phyloP scores from a whole-genome alignment of 2,113 vertebrate species.

The Numenius arquata region DNA sequence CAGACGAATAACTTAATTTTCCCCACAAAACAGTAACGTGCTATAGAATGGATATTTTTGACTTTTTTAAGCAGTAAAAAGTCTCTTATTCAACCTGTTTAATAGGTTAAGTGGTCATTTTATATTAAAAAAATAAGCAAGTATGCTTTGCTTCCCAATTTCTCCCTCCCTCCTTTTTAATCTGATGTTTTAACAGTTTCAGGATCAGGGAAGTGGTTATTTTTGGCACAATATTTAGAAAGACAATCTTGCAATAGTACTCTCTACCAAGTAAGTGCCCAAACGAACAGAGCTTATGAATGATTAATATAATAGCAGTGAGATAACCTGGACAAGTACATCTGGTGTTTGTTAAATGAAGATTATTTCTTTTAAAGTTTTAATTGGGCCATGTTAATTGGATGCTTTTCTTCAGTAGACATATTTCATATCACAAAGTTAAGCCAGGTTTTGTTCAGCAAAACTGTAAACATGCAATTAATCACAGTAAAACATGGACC shows the following conservation, averaged over 20 bases:
- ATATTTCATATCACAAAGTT: constrained; percentile 2
- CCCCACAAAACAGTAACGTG: neutral
- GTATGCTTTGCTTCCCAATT: neutral
- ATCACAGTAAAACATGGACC: constrained; percentile 10
- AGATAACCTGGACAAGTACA: constrained; percentile 51
- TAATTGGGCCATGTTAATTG: constrained; percentile 53
- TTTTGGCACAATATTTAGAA: constrained; percentile 31
- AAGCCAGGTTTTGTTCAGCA: constrained; percentile 42
- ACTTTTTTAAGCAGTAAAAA: neutral
- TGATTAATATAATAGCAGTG: constrained; percentile 35
- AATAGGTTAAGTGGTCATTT: neutral
- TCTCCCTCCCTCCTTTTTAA: neutral
- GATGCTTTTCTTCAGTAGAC: constrained; percentile 2
- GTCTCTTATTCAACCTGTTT: neutral
- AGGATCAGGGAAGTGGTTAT: neutral
- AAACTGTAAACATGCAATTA: constrained; percentile 49
- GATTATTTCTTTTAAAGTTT: constrained; percentile 47
- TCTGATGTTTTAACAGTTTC: neutral
- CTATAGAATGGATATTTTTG: neutral
- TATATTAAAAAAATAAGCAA: neutral
- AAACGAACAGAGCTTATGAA: constrained; percentile 27
- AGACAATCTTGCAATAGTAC: neutral
- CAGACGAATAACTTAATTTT: constrained; percentile 4
- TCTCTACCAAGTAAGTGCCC: neutral
- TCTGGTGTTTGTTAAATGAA: constrained; percentile 55